Conservation (phyloP, 2,888 invertebrate species). For the Cheiracanthium punctorium region DNA sequence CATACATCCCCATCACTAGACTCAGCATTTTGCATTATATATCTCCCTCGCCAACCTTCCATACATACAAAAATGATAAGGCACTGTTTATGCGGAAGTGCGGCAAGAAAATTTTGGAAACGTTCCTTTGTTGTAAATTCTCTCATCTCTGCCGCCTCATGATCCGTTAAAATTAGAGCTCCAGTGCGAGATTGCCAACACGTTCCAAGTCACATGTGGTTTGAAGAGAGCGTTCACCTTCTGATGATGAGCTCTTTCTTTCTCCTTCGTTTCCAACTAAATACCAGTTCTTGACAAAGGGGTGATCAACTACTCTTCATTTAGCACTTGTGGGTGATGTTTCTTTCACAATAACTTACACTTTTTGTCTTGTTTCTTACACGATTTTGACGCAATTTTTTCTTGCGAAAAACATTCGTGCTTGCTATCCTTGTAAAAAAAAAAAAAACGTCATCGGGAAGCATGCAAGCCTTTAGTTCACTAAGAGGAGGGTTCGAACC, state of each 20-base stretch:
- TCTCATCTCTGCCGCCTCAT: conserved; percentile 26
- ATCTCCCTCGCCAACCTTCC: neutral
- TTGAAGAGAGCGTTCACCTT: conserved; percentile 32
- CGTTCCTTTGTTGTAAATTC: conserved; percentile 35
- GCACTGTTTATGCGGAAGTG: conserved; percentile 6
- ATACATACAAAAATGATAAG: neutral
- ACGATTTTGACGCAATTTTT: no score
- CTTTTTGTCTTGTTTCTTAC: no score
- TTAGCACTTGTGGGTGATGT: neutral
- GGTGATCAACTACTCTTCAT: neutral
- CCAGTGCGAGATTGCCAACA: conserved; percentile 34
- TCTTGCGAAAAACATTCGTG: no score
- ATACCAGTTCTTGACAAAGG: no score
- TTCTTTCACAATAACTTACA: no score
- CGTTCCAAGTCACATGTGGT: conserved; percentile 15
- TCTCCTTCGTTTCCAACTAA: neutral
- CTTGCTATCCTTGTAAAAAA: no score
- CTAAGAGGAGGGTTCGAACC: no score
- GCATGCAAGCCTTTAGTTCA: no score
- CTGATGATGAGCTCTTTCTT: neutral
- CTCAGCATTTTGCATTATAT: no score
- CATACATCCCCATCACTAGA: no score
- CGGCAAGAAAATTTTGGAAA: conserved; percentile 31
- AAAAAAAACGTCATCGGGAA: no score
- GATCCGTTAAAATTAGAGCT: conserved; percentile 43